A percentile compares a stretch with the other conserved stretches of the same genome.
Evolutionary conservation across 35 echinoderm and acorn worm genomes (phyloP).

Genomic region (Nesometra sesokonis): DNA sequence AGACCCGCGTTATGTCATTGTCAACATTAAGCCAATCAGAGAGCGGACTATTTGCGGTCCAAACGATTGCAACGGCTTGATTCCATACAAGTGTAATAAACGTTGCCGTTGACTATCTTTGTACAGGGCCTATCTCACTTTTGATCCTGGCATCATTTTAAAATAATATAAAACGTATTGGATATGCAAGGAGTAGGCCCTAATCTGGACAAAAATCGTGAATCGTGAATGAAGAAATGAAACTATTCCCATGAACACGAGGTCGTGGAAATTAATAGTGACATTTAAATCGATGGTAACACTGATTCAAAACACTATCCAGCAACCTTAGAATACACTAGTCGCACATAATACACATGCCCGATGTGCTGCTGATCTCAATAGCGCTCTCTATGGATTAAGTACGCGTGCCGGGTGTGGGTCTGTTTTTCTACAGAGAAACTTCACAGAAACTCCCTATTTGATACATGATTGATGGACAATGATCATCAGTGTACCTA

Average conservation of each 20-base stretch:
- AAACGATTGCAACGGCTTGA: no score
- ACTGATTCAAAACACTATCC: background rate
- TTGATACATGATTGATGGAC: background rate
- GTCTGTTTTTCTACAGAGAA: background rate
- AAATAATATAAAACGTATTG: no score
- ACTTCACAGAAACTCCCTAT: background rate
- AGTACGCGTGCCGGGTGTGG: background rate
- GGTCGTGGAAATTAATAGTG: background rate
- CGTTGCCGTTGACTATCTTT: no score
- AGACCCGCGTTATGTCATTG: no score
- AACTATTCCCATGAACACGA: background rate
- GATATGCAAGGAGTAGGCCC: background rate
- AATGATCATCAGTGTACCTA: background rate
- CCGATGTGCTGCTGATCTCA: background rate
- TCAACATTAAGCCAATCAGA: no score
- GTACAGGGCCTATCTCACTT: no score
- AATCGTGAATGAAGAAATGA: background rate
- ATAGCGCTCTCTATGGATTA: background rate
- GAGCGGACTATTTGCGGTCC: no score
- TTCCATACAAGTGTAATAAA: no score
- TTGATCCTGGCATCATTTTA: no score
- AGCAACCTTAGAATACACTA: background rate
- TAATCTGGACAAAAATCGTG: background rate
- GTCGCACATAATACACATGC: background rate
- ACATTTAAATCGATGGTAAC: background rate